Evolutionary conservation across 2,888 invertebrate genomes (phyloP), one percentile per base, ranked within the genome.

Genomic region (Mongoloraphidia duomilia): DNA sequence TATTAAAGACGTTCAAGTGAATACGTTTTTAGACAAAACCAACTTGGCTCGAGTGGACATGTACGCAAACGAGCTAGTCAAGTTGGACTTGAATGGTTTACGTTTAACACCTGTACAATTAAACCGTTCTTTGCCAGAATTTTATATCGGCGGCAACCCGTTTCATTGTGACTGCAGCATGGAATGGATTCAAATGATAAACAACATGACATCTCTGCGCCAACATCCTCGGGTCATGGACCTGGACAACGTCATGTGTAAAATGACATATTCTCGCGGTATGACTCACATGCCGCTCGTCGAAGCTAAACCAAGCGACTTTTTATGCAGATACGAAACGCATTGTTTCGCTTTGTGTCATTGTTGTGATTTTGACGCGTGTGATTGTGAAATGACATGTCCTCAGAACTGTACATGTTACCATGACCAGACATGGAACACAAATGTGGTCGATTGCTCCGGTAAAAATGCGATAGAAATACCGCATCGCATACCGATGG

Each of bases 361-460:
- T 65, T 95, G 95, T 69, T 95, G 95, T 69, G 93, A 93, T 65
- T 94, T 90, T 65, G 92, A 92, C 64, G 89, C 89, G 53, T 95
- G 95, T 69, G 94, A 94, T 69, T 95, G 95, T 70, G 91, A 94
- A 72, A 91, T 93, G 87, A 91, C 88, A 54, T 95, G 95, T 63
- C 95, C 95, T 35, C 79, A 81, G 59, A 90, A 90, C 61, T 95
- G 95, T 72, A 84, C 86, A 57, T 95, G 95, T 68, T 94, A 90
- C 70, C 91, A 92, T 67, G 94, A 95, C 64, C 87, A 89, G 65
- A 82, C 87, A 54, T 94, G 93, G 90, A 84, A 84, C 58, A 90
- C 89, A 47, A 92, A 91, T 67, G 87, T 91, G 40, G 91, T 92
- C 43, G 92, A 92, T 65, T 93, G 92, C 68, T 88, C 89, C 56